Percentiles rank a stretch among this genome's conserved stretches.
These are phyloP conservation scores for Delphinapterus leucas DNA, from an alignment of 2,113 vertebrate species.

Conservation along the genomic window DNA sequence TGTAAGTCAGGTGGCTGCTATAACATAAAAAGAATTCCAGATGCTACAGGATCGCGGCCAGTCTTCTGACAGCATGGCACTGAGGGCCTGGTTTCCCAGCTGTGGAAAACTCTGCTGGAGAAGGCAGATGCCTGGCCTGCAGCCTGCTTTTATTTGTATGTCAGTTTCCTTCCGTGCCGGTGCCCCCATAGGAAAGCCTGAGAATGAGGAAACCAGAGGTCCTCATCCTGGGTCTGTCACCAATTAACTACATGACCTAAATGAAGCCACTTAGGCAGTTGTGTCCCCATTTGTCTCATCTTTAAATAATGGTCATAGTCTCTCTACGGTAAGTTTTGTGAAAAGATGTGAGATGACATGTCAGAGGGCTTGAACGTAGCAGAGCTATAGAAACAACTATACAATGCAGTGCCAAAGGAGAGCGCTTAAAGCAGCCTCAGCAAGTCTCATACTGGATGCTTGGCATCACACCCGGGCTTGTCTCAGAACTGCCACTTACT, in stretches of 20 bases:
- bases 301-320: not conserved
- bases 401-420: not conserved
- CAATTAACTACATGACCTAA: too few species aligned
- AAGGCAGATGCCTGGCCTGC: not conserved
- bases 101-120: not conserved
- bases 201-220: too few species aligned
- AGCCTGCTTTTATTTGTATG: not conserved
- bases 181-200: not conserved
- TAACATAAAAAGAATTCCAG: not conserved
- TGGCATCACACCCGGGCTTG: not conserved
- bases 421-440: not conserved
- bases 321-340: not conserved
- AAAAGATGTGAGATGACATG: not conserved
- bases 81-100: not conserved
- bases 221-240: too few species aligned
- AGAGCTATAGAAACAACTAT: not conserved
- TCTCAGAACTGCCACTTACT: not conserved
- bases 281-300: not conserved
- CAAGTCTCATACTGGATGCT: not conserved
- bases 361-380: not conserved
- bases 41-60: fast-evolving
- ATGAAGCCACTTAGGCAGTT: too few species aligned
- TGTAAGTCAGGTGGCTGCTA: not conserved
- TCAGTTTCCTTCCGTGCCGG: not conserved
- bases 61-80: not conserved